Evolutionary conservation across 2,797 vertebrate genomes (phyloP), one percentile per base, ranked within the genome.

Genomic region (Macrochelys suwanniensis): DNA sequence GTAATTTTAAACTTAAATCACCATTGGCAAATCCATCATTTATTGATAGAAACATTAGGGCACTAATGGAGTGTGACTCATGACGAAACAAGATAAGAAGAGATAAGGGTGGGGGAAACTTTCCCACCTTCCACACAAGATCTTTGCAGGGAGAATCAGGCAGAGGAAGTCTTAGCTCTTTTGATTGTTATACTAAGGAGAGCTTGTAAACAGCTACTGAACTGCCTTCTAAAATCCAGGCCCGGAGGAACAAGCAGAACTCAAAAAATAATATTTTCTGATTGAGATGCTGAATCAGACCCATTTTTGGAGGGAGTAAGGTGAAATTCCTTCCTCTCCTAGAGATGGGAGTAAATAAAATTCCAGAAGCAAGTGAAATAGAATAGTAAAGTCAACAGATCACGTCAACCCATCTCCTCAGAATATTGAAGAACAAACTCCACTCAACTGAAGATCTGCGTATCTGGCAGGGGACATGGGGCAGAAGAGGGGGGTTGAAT

Each of bases 1-100:
- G 95, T 89, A 95, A 97, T 97, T 97, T 97, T 94, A 95, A 97
- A 97, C 93, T 97, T 94, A 92, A 96, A 97, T 96, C 96, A 96
- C 91, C 90, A 92, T 79, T 92, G 88, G 91, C 87, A 96, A 97
- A 97, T 96, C 89, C 93, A 97, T 97, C 90, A 96, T 95, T 97
- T 97, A 98, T 96, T 97, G 97, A 97, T 77, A 95, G 91, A 96
- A 95, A 94, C 94, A 95, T 97, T 95, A 97, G 56, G 87, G 78
- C 74, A 88, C 86, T 93, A 95, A 95, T 89, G 77, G 90, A 94
- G 83, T 37, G 82, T 96, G 94, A 86, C 95, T 92, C 80, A 47
- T 85, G 91, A 97, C 95, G 89, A 93, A 97, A 96, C 45, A 93
- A 93, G 89, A 96, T 50, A 96, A 82, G 87, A 95, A 94, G 49